Conservation (phyloP, 2,888 invertebrate genomes). For the Drosophila robusta region DNA sequence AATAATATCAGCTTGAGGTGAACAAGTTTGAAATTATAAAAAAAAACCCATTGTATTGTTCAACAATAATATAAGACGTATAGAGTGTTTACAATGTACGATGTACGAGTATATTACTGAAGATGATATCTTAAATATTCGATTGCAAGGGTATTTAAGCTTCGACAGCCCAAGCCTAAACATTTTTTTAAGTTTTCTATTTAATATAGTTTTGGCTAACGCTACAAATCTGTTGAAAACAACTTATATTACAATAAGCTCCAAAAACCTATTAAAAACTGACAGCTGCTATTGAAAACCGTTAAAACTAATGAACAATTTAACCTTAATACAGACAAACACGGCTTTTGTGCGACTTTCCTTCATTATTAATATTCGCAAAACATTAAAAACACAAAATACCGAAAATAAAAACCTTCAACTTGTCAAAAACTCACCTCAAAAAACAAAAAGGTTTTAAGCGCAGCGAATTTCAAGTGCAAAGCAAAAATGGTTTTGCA, state of each 20-base stretch:
- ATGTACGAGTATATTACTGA: too few species aligned
- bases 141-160: background rate
- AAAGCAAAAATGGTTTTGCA: conserved; percentile 14
- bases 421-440: conserved; percentile 25
- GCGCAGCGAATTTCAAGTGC: conserved; percentile 40
- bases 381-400: background rate
- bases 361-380: conserved; percentile 15
- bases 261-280: background rate
- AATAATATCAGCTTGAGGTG: background rate
- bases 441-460: conserved; percentile 14
- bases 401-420: conserved; percentile 53
- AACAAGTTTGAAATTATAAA: background rate
- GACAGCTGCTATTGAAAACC: conserved; percentile 12
- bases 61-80: background rate
- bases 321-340: conserved; percentile 24
- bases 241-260: background rate
- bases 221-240: background rate
- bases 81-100: background rate
- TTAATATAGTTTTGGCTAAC: background rate
- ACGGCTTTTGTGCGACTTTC: conserved; percentile 4
- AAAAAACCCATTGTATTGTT: background rate
- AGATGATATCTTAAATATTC: too few species aligned
- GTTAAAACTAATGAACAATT: conserved; percentile 33
- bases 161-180: background rate
- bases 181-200: background rate